Evolutionary conservation across 2,797 vertebrate genomes (phyloP), one percentile per base, ranked within the genome.

Genomic region (Helarctos malayanus): DNA sequence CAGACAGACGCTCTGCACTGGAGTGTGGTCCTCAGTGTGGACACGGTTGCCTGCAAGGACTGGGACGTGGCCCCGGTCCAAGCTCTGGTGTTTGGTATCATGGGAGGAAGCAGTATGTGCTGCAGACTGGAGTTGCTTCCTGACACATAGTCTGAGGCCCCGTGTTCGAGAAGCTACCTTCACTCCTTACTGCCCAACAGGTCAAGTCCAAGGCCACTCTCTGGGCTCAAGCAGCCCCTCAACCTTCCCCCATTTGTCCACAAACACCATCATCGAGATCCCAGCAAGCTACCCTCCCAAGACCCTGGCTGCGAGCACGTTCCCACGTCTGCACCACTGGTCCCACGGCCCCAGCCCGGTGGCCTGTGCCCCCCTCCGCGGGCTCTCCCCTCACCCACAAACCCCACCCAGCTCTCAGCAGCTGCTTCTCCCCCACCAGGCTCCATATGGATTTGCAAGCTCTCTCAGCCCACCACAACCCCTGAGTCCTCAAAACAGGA

Each of bases 301-400:
- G n/a, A 5, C 1, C 10, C 78, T 54, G 23, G 32, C 47, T 49
- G 25, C 0, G 0, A 10, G n/a, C 35, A 16, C 2, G 0, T 12
- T n/a, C 56, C 59, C n/a, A 19, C 35, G 32, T 94, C 25, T 35
- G 23, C 5, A n/a, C 87, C 7, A 3, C 9, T 79, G 56, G 29
- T 13, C 12, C 29, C 0, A 0, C 52, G 32, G 57, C 21, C 68
- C 61, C 38, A 65, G 23, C 35, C 71, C 21, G 45, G 27, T 45
- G 0, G 21, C 27, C 32, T 15, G 29, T 13, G 57, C 69, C 14
- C 32, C n/a, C 45, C 25, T 32, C 12, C 29, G 4, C 4, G 1
- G 12, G 54, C 45, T 10, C 7, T 52, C 23, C 52, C 27, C 23
- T 87, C 49, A 32, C 7, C 71, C 68, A 11, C 32, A 93, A 71